Percentiles rank a stretch among this genome's conserved stretches.
Conservation (phyloP, 2,113 vertebrate genomes). For the Prionailurus viverrinus region DNA sequence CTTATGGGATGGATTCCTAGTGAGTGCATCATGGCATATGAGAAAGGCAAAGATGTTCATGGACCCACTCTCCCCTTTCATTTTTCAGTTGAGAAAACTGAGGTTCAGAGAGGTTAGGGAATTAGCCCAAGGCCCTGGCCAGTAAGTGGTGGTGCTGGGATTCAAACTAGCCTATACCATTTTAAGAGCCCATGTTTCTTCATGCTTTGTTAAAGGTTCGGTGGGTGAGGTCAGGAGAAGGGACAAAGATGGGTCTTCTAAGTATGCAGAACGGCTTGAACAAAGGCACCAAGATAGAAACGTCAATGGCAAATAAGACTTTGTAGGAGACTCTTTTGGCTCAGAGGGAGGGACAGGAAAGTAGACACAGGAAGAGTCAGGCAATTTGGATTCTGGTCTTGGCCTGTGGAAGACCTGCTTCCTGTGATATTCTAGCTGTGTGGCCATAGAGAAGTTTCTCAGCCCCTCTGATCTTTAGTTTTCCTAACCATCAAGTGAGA, state of each 20-base stretch:
- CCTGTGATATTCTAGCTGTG: neutral
- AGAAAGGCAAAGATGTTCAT: neutral
- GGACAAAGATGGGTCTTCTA: neutral
- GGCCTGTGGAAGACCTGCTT: neutral
- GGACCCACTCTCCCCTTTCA: neutral
- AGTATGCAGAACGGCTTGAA: neutral
- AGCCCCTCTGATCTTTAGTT: neutral
- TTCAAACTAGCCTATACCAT: neutral
- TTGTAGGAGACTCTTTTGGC: neutral
- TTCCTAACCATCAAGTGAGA: neutral
- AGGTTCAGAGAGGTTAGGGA: neutral
- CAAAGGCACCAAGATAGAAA: neutral
- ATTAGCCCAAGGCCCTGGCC: neutral
- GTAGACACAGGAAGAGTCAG: neutral
- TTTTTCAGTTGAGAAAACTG: neutral
- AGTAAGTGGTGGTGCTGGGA: neutral
- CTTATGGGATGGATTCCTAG: neutral
- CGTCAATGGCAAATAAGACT: neutral
- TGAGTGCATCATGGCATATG: too few relatives aligned
- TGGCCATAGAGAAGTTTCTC: neutral
- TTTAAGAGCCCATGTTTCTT: neutral
- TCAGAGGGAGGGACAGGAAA: neutral
- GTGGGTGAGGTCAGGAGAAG: neutral
- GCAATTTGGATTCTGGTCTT: neutral
- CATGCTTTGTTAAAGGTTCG: neutral